Evolutionary conservation across 2,888 invertebrate genomes (phyloP), one percentile per base, ranked within the genome.

Genomic region (Eubasilissa splendida): DNA sequence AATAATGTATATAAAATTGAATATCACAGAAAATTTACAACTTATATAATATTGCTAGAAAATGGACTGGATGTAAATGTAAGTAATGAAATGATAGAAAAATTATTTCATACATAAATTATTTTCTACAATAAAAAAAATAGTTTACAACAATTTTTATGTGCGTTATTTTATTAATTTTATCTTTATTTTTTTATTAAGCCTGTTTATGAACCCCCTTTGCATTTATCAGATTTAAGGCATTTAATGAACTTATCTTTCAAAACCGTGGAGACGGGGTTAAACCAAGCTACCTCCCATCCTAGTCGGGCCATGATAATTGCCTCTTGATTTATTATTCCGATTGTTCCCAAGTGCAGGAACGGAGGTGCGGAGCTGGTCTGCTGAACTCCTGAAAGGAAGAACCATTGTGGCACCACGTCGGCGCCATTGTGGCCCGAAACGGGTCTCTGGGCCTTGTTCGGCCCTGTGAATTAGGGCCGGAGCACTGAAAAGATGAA

Each of bases 271-370:
- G 71, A 33, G 54, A 54, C 54, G 4, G 71, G 71, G 71, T 71
- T 71, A 10, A 53, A 9, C 4, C 54, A 31, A 54, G 31, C 12
- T 10, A 22, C 8, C 42, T 50, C 7, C 3, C 22, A 60, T 54
- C 71, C 78, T 14, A 12, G 76, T 60, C 76, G n/a, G 31, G 53
- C 53, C 59, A 58, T 68, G 77, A 82, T 80, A 82, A 82, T 82
- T 80, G 80, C 73, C 78, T 52, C 71, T 80, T 80, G 82, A 82
- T 82, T 80, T 82, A 82, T 80, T 80, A 80, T 80, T 79, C 79
- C 77, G 66, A 82, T 82, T 82, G 82, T 82, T 80, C 76, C 76
- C 60, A 53, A 78, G 68, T 80, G 80, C 82, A 82, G 71, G 71
- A 75, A 75, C 77, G 75, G 74, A 59, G 79, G 50, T 22, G 71